phyloP scores from a whole-genome alignment of 2,888 invertebrate species.

The Drosophila hawaiiensis region DNA sequence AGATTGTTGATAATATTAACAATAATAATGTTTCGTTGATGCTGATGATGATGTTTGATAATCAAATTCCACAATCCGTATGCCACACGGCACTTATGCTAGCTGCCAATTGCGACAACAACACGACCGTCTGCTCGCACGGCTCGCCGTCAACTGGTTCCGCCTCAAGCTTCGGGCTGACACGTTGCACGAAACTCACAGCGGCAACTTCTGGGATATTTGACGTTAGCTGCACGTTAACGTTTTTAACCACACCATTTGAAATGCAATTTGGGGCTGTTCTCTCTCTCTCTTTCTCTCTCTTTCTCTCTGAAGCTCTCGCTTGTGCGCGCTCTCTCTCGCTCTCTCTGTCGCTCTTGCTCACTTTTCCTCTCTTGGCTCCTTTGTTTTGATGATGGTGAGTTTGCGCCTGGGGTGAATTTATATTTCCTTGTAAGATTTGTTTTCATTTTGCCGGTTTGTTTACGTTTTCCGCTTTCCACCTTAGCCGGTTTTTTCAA shows the following conservation, averaged over 20 bases:
- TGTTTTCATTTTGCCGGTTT: slow-evolving; percentile 81
- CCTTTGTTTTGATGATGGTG: slow-evolving; percentile 60
- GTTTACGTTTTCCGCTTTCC: slow-evolving; percentile 80
- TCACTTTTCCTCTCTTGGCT: not conserved
- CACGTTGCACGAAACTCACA: slow-evolving; percentile 49
- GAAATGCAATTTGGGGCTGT: slow-evolving; percentile 53
- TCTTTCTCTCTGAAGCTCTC: slow-evolving; percentile 2
- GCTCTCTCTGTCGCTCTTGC: slow-evolving; percentile 8
- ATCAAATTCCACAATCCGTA: slow-evolving; percentile 16
- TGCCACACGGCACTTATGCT: slow-evolving; percentile 8
- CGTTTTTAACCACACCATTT: slow-evolving; percentile 35
- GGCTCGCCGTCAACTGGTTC: slow-evolving; percentile 85
- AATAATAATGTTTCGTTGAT: slow-evolving; percentile 8
- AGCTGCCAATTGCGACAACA: slow-evolving; percentile 59
- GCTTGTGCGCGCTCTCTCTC: slow-evolving; percentile 6
- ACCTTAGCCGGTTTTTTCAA: slow-evolving; percentile 71
- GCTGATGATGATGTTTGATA: slow-evolving; percentile 22
- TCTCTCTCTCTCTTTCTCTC: slow-evolving; percentile 34
- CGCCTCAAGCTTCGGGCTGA: slow-evolving; percentile 79
- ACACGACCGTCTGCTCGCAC: slow-evolving; percentile 85
- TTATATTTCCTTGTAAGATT: slow-evolving; percentile 18
- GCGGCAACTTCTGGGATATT: slow-evolving; percentile 47
- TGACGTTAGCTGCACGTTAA: slow-evolving; percentile 35
- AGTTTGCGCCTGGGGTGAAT: slow-evolving; percentile 62
- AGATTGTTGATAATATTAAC: slow-evolving; percentile 19